Conservation (phyloP, 2,113 vertebrate species). For the Cyanoderma ruficeps region DNA sequence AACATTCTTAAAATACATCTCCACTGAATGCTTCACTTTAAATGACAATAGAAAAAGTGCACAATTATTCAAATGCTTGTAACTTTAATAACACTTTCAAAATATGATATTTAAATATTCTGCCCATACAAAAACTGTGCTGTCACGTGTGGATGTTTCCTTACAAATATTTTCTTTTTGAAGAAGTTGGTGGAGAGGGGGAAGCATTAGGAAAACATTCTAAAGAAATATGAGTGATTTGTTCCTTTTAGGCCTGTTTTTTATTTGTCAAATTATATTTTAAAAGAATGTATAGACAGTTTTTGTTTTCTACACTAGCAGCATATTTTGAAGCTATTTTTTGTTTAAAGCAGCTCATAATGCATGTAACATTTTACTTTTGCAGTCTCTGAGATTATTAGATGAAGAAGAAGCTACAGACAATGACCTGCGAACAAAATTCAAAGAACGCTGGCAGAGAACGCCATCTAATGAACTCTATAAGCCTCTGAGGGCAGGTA, state of each 20-base stretch:
- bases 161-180: neutral
- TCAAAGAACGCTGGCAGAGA: conserved; percentile 96
- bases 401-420: conserved; percentile 93
- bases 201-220: neutral
- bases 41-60: neutral
- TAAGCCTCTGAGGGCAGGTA: conserved; percentile 90
- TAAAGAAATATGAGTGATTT: neutral
- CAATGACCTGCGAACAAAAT: conserved; percentile 91
- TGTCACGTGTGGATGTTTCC: neutral
- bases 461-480: conserved; percentile 95
- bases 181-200: accelerated
- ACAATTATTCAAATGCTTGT: neutral
- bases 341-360: neutral
- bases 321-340: neutral
- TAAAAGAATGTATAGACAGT: too few relatives aligned
- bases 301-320: neutral
- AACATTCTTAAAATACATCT: neutral
- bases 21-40: neutral
- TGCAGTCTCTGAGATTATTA: conserved; percentile 89
- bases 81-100: neutral
- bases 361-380: neutral
- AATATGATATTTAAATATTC: neutral
- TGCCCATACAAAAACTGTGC: neutral
- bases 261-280: neutral
- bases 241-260: neutral